Evolutionary conservation across 2,113 vertebrate genomes (phyloP).

Genomic region (Triplophysa dalaica): DNA sequence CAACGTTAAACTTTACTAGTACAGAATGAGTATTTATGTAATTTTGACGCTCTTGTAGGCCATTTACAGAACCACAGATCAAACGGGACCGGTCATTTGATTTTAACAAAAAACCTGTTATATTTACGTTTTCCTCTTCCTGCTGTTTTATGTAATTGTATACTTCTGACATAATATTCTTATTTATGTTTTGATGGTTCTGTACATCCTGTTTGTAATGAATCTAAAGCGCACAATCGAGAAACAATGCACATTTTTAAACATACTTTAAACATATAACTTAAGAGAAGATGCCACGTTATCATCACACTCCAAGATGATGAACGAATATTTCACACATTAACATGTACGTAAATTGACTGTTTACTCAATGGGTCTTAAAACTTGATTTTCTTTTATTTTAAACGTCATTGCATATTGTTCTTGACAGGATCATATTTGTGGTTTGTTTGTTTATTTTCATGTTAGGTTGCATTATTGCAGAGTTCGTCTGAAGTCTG

Average conservation of each 20-base stretch:
- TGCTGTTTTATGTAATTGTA: background rate
- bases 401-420: background rate
- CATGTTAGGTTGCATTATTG: slow-evolving; percentile 6
- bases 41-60: background rate
- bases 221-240: slow-evolving; percentile 32
- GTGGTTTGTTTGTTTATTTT: background rate
- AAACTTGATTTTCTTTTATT: background rate
- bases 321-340: background rate
- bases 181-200: slow-evolving; percentile 29
- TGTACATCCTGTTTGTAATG: slow-evolving; percentile 8
- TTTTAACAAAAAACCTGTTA: background rate
- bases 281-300: background rate
- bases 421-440: background rate
- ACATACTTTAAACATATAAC: background rate
- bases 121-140: background rate
- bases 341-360: background rate
- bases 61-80: background rate
- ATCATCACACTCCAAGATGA: background rate
- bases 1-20: slow-evolving; percentile 6
- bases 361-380: background rate
- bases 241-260: background rate
- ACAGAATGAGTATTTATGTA: background rate
- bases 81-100: background rate
- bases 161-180: slow-evolving; percentile 23
- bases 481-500: slow-evolving; percentile 7